phyloP scores from a whole-genome alignment of 2,888 invertebrate species.

The Pyrrhosoma nymphula region DNA sequence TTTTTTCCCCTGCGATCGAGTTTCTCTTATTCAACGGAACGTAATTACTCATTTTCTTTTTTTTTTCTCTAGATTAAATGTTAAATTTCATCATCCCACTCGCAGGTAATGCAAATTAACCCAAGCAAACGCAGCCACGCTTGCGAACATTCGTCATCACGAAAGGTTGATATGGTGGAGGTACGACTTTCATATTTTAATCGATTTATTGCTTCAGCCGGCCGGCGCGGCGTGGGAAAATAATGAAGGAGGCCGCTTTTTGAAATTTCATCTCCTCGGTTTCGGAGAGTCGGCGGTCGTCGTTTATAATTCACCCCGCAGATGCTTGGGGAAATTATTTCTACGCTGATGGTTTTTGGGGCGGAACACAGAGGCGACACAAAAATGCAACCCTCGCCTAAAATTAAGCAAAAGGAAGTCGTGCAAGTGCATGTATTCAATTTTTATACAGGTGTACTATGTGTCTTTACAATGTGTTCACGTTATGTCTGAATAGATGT shows the following conservation, averaged over 20 bases:
- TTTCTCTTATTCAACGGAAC: not conserved
- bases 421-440: not conserved
- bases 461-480: too few relatives aligned
- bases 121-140: not conserved
- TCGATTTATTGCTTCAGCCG: slow-evolving; percentile 16
- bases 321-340: not conserved
- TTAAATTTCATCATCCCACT: not conserved
- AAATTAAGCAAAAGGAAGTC: not conserved
- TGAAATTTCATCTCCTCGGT: slow-evolving; percentile 28
- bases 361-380: not conserved
- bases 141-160: not conserved
- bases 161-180: not conserved
- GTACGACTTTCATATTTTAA: not conserved
- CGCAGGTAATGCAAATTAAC: not conserved
- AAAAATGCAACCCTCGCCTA: not conserved
- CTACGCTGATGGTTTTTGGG: not conserved
- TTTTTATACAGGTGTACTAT: too few relatives aligned
- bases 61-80: not conserved
- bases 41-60: not conserved
- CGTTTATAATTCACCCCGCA: slow-evolving; percentile 13
- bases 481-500: not conserved
- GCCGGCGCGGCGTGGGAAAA: slow-evolving; percentile 18
- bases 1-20: not conserved
- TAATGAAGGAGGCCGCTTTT: not conserved
- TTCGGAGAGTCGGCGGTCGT: not conserved